A percentile compares a stretch with the other conserved stretches of the same genome.
phyloP scores from a whole-genome alignment of 2,888 invertebrate species.

The Oasisia sp. region DNA sequence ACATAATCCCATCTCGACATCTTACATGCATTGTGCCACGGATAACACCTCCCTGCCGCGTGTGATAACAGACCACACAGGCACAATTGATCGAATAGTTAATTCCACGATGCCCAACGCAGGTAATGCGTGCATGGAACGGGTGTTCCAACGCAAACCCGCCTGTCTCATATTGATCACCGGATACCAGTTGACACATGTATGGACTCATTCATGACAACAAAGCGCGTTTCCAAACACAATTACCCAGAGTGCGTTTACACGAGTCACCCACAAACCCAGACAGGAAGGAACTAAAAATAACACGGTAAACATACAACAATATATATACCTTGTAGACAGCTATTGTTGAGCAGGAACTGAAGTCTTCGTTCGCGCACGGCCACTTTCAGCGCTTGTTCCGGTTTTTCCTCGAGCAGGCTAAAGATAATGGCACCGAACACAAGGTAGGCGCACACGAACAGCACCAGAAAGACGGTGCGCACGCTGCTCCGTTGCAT shows the following conservation, averaged over 20 bases:
- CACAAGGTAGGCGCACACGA: conserved; percentile 74
- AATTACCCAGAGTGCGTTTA: background rate
- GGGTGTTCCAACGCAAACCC: background rate
- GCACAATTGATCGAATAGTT: background rate
- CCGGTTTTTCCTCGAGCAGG: conserved; percentile 75
- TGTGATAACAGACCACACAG: background rate
- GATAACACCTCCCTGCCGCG: background rate
- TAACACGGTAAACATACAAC: background rate
- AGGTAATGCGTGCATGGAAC: background rate
- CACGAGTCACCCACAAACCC: background rate
- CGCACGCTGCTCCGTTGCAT: conserved; percentile 69
- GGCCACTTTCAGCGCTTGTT: conserved; percentile 65
- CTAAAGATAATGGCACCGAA: conserved; percentile 78
- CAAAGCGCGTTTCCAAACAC: background rate
- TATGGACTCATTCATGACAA: background rate
- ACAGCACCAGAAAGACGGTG: conserved; percentile 67
- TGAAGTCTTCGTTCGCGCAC: conserved; percentile 68
- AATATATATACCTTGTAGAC: conserved; percentile 71
- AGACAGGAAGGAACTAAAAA: background rate
- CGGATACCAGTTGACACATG: background rate
- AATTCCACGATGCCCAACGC: background rate
- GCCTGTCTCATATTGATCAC: background rate
- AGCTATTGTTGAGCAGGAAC: conserved; percentile 71
- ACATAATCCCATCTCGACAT: background rate
- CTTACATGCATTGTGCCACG: background rate